Base-by-base conservation (phyloP, 2,888 invertebrate genomes). In the Cistogaster globosa region DNA sequence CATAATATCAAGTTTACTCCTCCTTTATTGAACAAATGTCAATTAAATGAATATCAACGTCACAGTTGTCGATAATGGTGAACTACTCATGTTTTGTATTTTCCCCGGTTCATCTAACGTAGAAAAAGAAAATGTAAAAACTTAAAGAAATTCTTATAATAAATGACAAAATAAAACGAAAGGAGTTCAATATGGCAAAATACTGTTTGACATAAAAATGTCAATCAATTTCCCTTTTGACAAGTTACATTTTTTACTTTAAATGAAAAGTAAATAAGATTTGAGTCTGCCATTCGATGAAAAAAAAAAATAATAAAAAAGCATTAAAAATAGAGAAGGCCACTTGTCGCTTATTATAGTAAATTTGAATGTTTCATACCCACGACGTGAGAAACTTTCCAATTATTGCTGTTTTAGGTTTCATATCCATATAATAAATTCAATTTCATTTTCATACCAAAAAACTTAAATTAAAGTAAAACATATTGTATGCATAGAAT, bases 11-110 rank as follows among this genome's bases (percentile, higher is more conserved):
- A 1, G 5, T 12, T 42, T 48, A 48, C 45, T 48, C 16, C 16
- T 14, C 3, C 6, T 48, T 14, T n/a, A 5, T 14, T 14, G 14
- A 48, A n/a, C 12, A 36, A n/a, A 22, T 53, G 48, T 74, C 72
- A 79, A 83, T 86, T 86, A 62, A 75, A 75, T 84, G 81, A 77
- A 72, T 86, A 77, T 81, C 83, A 86, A 79, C 57, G 72, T 80
- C 72, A 68, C 62, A 42, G 53, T 57, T 86, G 77, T 76, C 86
- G 81, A 80, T 67, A 77, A 55, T 51, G 76, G 18, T 76, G 55
- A 68, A 76, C 67, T 53, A 76, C 65, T 42, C 57, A 48, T 51
- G 32, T 48, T 42, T 62, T 74, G 38, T 32, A 48, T 63, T 65
- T 63, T n/a, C 14, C 20, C 32, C 38, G 18, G n/a, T n/a, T 53